Evolutionary conservation across 2,797 vertebrate species (phyloP).

Genomic region (Muraenolepis orangiensis): DNA sequence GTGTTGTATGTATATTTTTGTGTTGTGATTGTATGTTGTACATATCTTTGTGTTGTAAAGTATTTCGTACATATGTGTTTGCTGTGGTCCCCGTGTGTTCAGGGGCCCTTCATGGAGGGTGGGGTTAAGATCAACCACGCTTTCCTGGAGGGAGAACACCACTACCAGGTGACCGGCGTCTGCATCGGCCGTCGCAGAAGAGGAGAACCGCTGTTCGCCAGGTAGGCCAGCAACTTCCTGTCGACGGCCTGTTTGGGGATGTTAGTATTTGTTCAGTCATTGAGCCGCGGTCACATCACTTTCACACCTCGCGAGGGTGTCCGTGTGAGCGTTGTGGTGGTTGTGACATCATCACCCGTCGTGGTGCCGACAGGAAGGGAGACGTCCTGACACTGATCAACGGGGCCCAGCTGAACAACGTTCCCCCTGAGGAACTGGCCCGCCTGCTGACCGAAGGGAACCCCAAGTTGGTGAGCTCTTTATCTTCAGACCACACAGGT

Average conservation of each 20-base stretch:
- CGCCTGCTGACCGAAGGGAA: constrained; percentile 46
- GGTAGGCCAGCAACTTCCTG: constrained; percentile 65
- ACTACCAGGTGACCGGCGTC: constrained; percentile 69
- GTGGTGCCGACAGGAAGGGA: constrained; percentile 52
- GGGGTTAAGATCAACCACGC: constrained; percentile 62
- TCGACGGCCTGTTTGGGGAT: too few relatives aligned
- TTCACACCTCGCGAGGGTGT: background rate
- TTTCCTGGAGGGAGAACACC: constrained; percentile 64
- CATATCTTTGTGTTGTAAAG: background rate
- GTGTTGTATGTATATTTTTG: background rate
- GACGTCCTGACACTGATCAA: constrained; percentile 72
- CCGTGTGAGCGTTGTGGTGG: background rate
- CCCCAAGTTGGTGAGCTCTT: constrained; percentile 65
- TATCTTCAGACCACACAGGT: background rate
- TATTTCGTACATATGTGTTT: background rate
- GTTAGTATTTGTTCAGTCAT: too few relatives aligned
- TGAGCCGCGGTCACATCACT: background rate
- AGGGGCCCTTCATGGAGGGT: constrained; percentile 55
- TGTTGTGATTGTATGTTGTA: background rate
- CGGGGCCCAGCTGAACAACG: constrained; percentile 37
- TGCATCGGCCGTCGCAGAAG: constrained; percentile 34
- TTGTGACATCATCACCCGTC: too few relatives aligned
- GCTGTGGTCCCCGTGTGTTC: constrained; percentile 10
- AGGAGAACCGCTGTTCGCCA: constrained; percentile 43
- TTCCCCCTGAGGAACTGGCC: constrained; percentile 64